These are phyloP conservation scores for Stenotaenia linearis DNA, from an alignment of 2,888 invertebrate genomes.

Conservation along the genomic window DNA sequence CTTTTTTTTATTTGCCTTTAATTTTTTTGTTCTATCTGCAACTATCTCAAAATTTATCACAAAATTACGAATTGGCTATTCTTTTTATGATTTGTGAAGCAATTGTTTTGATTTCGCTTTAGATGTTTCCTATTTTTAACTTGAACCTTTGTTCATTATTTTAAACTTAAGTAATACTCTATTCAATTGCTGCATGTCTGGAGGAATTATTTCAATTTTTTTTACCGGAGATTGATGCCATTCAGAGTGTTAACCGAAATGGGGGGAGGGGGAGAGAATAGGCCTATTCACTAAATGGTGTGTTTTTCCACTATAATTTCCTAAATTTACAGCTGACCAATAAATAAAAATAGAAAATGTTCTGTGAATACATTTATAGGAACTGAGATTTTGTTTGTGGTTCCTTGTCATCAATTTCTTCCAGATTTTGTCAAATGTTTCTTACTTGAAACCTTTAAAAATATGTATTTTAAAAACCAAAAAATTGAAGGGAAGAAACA, in stretches of 20 bases:
- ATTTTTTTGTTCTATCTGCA: background rate
- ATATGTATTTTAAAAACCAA: background rate
- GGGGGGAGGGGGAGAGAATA: background rate
- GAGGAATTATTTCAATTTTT: conserved; percentile 24
- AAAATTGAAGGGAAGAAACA: background rate
- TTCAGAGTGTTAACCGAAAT: background rate
- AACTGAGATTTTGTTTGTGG: background rate
- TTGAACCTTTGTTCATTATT: background rate
- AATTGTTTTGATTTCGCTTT: background rate
- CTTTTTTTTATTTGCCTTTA: background rate
- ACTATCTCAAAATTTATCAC: background rate
- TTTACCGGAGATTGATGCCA: conserved; percentile 10
- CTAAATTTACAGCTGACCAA: background rate
- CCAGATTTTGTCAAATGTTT: conserved; percentile 8
- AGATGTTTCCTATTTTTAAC: background rate
- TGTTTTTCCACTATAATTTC: background rate
- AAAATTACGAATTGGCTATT: background rate
- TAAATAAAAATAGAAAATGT: background rate
- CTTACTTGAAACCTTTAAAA: background rate
- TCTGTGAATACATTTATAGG: conserved; percentile 1
- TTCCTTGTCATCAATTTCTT: conserved; percentile 21
- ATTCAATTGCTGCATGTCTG: conserved; percentile 30
- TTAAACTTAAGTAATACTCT: conserved; percentile 4
- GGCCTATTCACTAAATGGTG: background rate
- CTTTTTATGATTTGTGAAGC: background rate